phyloP scores from a whole-genome alignment of 2,113 vertebrate genomes.

The Chaetodon trifascialis region DNA sequence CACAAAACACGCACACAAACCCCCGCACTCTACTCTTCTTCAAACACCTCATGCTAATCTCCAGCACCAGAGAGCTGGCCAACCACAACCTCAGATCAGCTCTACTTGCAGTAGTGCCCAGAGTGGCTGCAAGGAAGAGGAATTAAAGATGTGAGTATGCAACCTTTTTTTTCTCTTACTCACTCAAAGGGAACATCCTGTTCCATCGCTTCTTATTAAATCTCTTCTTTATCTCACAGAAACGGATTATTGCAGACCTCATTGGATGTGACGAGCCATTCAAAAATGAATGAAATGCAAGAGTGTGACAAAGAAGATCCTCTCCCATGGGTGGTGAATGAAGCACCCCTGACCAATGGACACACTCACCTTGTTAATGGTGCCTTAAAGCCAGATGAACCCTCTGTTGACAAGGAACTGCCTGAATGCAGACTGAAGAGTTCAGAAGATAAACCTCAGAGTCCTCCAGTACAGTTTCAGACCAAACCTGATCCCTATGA shows the following conservation, averaged over 20 bases:
- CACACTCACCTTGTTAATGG: conserved; percentile 87
- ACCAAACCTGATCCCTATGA: conserved; percentile 67
- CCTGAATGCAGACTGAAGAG: conserved; percentile 43
- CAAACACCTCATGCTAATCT: conserved; percentile 43
- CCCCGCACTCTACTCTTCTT: conserved; percentile 29
- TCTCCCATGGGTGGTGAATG: conserved; percentile 78
- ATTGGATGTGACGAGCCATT: conserved; percentile 79
- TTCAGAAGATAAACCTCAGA: conserved; percentile 51
- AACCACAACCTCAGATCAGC: conserved; percentile 51
- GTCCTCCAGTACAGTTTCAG: conserved; percentile 50
- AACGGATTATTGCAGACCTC: conserved; percentile 86
- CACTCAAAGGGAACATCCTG: neutral
- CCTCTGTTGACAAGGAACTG: conserved; percentile 49
- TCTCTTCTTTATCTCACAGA: conserved; percentile 76
- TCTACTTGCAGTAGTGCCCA: conserved; percentile 17
- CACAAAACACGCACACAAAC: conserved; percentile 40
- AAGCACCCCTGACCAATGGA: conserved; percentile 89
- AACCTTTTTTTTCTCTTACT: neutral
- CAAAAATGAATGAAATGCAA: conserved; percentile 84
- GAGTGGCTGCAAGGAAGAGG: conserved; percentile 51
- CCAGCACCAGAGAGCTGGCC: conserved; percentile 45
- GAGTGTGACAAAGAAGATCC: conserved; percentile 73
- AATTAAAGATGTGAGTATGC: conserved; percentile 77
- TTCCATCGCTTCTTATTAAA: neutral
- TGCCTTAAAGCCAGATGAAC: conserved; percentile 93